Evolutionary conservation across 2,797 vertebrate genomes (phyloP).

Genomic region (Lutjanus campechanus): DNA sequence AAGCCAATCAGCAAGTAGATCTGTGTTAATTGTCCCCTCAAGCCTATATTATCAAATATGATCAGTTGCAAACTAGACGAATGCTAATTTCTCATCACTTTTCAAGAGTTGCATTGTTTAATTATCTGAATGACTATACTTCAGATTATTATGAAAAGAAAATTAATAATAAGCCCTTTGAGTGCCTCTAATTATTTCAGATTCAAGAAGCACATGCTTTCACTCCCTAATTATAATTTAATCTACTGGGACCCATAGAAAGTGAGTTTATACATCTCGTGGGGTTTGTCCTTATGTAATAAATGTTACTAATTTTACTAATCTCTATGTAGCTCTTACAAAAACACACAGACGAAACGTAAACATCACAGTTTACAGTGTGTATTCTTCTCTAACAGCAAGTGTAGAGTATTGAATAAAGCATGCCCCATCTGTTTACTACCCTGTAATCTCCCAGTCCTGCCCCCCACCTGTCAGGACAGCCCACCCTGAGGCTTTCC

Average conservation of each 20-base stretch:
- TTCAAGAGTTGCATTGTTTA: not conserved
- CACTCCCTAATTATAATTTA: not conserved
- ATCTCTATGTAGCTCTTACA: not conserved
- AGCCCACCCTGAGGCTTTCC: not conserved
- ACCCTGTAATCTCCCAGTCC: constrained; percentile 38
- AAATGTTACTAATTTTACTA: not conserved
- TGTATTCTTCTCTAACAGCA: not conserved
- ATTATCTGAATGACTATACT: not conserved
- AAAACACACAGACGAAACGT: constrained; percentile 4
- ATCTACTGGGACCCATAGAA: not conserved
- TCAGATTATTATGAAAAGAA: not conserved
- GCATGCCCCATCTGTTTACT: constrained; percentile 50
- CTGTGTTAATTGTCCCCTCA: not conserved
- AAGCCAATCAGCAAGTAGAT: not conserved
- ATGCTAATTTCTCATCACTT: not conserved
- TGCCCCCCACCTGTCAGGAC: constrained; percentile 10
- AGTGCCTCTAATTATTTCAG: not conserved
- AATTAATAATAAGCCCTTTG: not conserved
- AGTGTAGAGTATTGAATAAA: constrained; percentile 17
- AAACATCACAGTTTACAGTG: not conserved
- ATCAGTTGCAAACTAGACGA: not conserved
- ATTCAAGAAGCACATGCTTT: not conserved
- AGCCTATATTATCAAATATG: not conserved
- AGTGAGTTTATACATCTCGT: not conserved
- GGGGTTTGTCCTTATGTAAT: not conserved